A percentile compares a stretch with the other conserved stretches of the same genome.
Evolutionary conservation across 2,888 invertebrate genomes (phyloP).

Genomic region (Lasioglossum morio): DNA sequence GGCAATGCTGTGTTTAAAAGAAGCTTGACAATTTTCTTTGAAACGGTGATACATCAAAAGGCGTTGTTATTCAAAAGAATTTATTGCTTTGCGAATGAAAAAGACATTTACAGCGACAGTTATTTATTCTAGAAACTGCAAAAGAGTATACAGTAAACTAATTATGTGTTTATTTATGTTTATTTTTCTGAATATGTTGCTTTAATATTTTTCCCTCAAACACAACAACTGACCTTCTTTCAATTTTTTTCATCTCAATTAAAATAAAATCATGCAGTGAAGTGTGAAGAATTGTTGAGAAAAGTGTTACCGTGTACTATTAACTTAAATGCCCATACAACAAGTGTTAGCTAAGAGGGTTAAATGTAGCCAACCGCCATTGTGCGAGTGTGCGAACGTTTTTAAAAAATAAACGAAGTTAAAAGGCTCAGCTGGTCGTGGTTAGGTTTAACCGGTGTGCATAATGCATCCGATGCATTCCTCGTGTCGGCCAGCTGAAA

Average conservation of each 20-base stretch:
- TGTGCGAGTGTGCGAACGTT: not conserved
- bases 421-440: not conserved
- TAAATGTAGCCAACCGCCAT: not conserved
- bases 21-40: not conserved
- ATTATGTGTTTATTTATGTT: too few relatives aligned
- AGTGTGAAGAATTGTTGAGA: not conserved
- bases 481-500: constrained; percentile 1
- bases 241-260: too few relatives aligned
- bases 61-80: not conserved
- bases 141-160: too few relatives aligned
- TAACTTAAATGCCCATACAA: not conserved
- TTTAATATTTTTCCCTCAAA: too few relatives aligned
- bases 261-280: too few relatives aligned
- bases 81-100: too few relatives aligned
- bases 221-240: too few relatives aligned
- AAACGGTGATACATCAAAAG: not conserved
- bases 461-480: not conserved
- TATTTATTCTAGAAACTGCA: not conserved
- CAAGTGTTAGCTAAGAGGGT: not conserved
- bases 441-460: not conserved
- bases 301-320: not conserved
- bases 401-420: not conserved
- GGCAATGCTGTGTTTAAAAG: not conserved
- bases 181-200: too few relatives aligned
- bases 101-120: not conserved